phyloP scores from a whole-genome alignment of 2,888 invertebrate species.

The Halictus ligatus region DNA sequence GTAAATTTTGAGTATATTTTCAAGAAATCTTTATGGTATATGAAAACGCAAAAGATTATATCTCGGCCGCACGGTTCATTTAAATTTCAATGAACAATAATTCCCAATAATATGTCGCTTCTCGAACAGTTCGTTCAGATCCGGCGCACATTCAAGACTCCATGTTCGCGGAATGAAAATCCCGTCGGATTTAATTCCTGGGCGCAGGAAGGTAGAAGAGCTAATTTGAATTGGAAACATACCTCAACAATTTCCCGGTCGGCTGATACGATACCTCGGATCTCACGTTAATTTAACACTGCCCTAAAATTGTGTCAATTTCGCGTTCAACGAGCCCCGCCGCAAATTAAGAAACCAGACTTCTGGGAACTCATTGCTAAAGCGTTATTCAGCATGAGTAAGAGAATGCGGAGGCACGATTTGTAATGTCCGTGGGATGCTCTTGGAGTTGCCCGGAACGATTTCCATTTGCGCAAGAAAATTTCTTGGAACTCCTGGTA shows the following conservation, averaged over 20 bases:
- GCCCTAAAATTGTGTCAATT: slow-evolving; percentile 45
- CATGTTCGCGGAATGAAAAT: background rate
- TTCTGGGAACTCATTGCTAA: slow-evolving; percentile 43
- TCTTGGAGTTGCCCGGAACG: background rate
- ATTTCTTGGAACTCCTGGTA: background rate
- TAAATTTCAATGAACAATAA: background rate
- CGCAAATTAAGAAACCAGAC: slow-evolving; percentile 32
- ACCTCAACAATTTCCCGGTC: background rate
- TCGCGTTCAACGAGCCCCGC: slow-evolving; percentile 13
- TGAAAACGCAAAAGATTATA: background rate
- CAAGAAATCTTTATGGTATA: too few relatives aligned
- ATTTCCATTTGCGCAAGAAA: slow-evolving; percentile 5
- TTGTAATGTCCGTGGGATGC: background rate
- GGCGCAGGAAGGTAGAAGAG: background rate
- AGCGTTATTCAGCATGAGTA: slow-evolving; percentile 3
- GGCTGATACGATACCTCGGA: slow-evolving; percentile 25
- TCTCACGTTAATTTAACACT: slow-evolving; percentile 43
- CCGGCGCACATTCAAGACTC: background rate
- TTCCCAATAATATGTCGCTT: background rate
- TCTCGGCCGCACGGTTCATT: background rate
- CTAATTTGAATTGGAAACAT: slow-evolving; percentile 28
- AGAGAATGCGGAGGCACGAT: slow-evolving; percentile 16
- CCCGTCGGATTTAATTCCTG: background rate
- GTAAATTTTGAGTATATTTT: too few relatives aligned
- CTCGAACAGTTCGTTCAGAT: background rate